Base-by-base conservation (phyloP, 2,888 invertebrate species). In the Parthenolecanium corni region DNA sequence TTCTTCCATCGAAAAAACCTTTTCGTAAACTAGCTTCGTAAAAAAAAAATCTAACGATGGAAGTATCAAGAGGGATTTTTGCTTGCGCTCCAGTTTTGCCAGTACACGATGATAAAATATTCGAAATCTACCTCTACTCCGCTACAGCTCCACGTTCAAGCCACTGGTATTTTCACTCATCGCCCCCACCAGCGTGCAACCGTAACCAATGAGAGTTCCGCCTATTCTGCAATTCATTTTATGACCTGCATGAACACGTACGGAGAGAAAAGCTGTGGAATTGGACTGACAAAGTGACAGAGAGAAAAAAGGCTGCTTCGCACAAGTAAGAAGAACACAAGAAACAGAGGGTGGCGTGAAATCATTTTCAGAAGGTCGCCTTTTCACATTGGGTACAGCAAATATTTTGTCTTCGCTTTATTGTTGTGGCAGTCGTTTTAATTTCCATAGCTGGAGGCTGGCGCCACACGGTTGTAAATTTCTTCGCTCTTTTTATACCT, bases 341-440 rank as follows among this genome's bases (percentile, higher is more conserved):
- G 4, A n/a, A 18, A 14, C 6, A 18, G 44, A 18, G 18, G n/a
- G 18, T 18, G 44, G 44, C 3, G 44, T 6, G 44, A 44, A 44
- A 44, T 44, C n/a, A 44, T 44, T 44, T 44, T 44, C 18, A 14
- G 44, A 44, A 44, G 44, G 44, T 44, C 44, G 44, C 44, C 44
- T 44, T 44, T 18, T 44, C 44, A 31, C 31, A n/a, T n/a, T n/a
- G n/a, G n/a, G n/a, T n/a, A 44, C 18, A n/a, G 44, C 14, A 44
- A 44, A 44, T 44, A 44, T 44, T 44, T 44, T 14, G 44, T 14
- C 14, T 44, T n/a, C 44, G 44, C n/a, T 4, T 9, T 6, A 31
- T 31, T 31, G 31, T 31, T 31, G 31, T 31, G 14, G 44, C 44
- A 44, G 44, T 16, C 14, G n/a, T 18, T 44, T 44, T 44, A 16